Evolutionary conservation across 2,797 vertebrate genomes (phyloP).

Genomic region (Onychomys leucogaster): DNA sequence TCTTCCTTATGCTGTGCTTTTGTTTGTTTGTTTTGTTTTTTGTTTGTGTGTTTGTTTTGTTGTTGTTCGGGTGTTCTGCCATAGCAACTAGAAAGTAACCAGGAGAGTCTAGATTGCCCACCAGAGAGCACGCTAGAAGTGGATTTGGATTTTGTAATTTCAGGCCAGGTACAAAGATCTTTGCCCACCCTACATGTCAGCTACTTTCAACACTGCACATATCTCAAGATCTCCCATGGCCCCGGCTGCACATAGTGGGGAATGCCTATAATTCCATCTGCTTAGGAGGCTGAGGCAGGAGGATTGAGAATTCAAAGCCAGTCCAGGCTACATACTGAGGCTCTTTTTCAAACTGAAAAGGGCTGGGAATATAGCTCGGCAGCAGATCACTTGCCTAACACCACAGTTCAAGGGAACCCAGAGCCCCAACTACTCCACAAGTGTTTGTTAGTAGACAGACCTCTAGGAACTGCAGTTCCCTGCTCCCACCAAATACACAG

Average conservation of each 20-base stretch:
- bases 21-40: background rate
- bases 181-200: background rate
- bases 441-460: background rate
- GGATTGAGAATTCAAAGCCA: background rate
- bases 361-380: background rate
- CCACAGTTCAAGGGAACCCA: background rate
- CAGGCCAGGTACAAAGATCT: background rate
- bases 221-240: background rate
- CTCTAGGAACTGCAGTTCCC: background rate
- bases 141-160: accelerated
- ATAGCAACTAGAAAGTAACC: background rate
- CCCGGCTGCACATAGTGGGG: background rate
- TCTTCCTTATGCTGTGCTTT: background rate
- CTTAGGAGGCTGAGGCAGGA: background rate
- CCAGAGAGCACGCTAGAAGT: background rate
- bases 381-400: background rate
- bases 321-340: too few species aligned
- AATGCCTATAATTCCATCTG: background rate
- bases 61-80: background rate
- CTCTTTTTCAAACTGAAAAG: background rate
- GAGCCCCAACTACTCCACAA: background rate
- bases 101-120: background rate
- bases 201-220: background rate
- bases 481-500: background rate
- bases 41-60: background rate